Evolutionary conservation across 35 echinoderm and acorn worm genomes (phyloP).

Genomic region (Anneissia japonica): DNA sequence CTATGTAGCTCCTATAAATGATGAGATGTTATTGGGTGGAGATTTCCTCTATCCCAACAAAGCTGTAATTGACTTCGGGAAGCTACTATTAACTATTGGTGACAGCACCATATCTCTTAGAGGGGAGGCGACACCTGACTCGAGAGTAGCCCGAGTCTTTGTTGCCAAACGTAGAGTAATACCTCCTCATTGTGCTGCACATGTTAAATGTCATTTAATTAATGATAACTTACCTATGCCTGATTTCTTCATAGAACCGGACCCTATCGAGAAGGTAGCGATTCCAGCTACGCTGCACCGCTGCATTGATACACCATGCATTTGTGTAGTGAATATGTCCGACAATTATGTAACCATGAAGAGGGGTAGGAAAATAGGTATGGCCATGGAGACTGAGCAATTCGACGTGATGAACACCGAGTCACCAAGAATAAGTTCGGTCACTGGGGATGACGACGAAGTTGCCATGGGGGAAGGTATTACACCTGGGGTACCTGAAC

Average conservation of each 20-base stretch:
- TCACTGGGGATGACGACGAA: too few relatives aligned
- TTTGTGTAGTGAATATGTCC: too few relatives aligned
- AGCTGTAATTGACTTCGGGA: background rate
- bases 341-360: too few relatives aligned
- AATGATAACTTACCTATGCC: background rate
- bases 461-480: too few relatives aligned
- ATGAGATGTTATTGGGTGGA: background rate
- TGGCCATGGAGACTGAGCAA: too few relatives aligned
- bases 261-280: background rate
- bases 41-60: background rate
- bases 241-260: background rate
- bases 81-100: background rate
- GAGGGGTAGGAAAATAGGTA: too few relatives aligned
- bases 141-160: background rate
- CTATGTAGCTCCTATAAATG: background rate
- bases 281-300: background rate
- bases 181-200: background rate
- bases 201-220: background rate
- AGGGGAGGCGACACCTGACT: background rate
- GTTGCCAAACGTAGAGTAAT: background rate
- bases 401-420: too few relatives aligned
- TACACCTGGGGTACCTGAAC: too few relatives aligned
- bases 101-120: background rate
- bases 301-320: too few relatives aligned
- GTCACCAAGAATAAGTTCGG: too few relatives aligned